Conservation (phyloP, 2,113 vertebrate genomes). For the Hyperopisus bebe region DNA sequence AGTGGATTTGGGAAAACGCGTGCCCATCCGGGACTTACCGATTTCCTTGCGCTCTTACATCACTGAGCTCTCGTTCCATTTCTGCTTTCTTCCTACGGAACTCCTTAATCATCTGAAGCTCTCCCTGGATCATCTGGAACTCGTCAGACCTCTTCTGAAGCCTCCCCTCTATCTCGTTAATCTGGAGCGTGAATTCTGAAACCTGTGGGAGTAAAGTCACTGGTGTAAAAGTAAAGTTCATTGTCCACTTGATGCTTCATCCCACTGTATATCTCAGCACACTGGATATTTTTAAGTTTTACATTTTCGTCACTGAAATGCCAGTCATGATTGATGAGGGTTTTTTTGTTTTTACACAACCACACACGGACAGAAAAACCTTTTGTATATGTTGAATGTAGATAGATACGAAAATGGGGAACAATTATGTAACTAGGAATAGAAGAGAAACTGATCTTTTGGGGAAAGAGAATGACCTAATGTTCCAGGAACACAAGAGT, state of each 20-base stretch:
- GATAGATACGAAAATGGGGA: slow-evolving; percentile 13
- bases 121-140: slow-evolving; percentile 65
- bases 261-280: background rate
- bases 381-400: slow-evolving; percentile 6
- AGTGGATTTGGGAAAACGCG: background rate
- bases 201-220: slow-evolving; percentile 46
- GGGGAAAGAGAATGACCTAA: slow-evolving; percentile 28
- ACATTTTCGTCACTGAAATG: background rate
- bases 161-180: slow-evolving; percentile 63
- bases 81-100: slow-evolving; percentile 65
- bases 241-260: background rate
- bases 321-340: background rate
- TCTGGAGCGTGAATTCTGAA: slow-evolving; percentile 51
- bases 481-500: slow-evolving; percentile 32
- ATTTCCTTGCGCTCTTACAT: slow-evolving; percentile 43
- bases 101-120: slow-evolving; percentile 67
- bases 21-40: background rate
- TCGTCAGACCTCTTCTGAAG: slow-evolving; percentile 63
- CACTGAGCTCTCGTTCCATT: slow-evolving; percentile 70
- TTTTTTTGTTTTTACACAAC: background rate
- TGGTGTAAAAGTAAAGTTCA: background rate
- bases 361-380: background rate
- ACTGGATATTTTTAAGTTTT: background rate
- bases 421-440: slow-evolving; percentile 30
- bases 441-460: slow-evolving; percentile 23